A percentile compares a stretch with the other conserved stretches of the same genome.
phyloP scores from a whole-genome alignment of 1,140 invertebrate genomes.

The Linepithema humile region DNA sequence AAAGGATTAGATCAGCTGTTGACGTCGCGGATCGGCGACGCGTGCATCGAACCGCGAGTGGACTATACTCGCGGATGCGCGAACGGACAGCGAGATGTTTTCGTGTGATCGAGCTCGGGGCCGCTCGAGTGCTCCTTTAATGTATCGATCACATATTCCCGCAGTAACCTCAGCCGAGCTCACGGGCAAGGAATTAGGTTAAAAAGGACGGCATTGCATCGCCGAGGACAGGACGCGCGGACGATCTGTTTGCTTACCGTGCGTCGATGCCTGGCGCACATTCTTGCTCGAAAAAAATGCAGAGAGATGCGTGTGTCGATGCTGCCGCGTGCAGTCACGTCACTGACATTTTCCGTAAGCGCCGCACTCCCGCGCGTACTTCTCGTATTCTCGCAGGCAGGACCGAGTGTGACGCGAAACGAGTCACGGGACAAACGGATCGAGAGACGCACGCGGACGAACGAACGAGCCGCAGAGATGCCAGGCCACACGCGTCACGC shows the following conservation, averaged over 20 bases:
- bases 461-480: neutral
- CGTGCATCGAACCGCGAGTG: neutral
- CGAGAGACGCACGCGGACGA: neutral
- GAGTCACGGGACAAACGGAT: neutral
- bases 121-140: conserved; percentile 33
- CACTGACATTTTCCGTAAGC: conserved; percentile 18
- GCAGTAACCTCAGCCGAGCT: conserved; percentile 4
- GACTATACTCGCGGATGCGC: neutral
- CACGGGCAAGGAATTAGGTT: conserved; percentile 46
- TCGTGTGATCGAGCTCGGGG: neutral
- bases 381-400: neutral
- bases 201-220: conserved; percentile 37
- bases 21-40: conserved; percentile 49
- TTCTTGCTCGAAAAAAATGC: conserved; percentile 10
- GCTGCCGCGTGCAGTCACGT: conserved; percentile 39
- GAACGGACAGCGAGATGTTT: neutral
- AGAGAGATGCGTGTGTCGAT: neutral
- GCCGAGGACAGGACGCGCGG: neutral
- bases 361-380: neutral
- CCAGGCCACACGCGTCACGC: neutral
- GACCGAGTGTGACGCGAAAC: conserved; percentile 16
- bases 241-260: conserved; percentile 41
- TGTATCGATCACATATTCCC: conserved; percentile 43
- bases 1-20: conserved; percentile 58
- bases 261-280: conserved; percentile 46